These are phyloP conservation scores for Blomia tropicalis DNA, from an alignment of 2,888 invertebrate genomes.

Conservation along the genomic window DNA sequence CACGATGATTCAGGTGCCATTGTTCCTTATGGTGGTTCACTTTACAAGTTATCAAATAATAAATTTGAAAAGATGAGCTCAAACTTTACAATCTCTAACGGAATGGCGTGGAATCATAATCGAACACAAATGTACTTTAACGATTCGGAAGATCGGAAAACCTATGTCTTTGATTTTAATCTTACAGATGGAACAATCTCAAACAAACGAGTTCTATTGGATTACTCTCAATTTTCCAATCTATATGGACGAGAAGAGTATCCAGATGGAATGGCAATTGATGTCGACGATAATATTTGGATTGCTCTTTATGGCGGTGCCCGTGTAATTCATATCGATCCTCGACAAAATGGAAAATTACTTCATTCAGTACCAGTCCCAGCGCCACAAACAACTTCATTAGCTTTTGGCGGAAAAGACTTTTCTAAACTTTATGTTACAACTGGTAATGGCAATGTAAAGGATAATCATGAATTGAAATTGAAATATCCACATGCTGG, in stretches of 20 bases:
- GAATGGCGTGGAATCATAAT: slow-evolving; percentile 20
- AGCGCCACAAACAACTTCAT: slow-evolving; percentile 13
- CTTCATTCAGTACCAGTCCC: slow-evolving; percentile 7
- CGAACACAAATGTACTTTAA: slow-evolving; percentile 17
- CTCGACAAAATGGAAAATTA: neutral
- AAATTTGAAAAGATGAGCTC: slow-evolving; percentile 8
- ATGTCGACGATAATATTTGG: slow-evolving; percentile 13
- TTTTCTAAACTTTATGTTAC: slow-evolving; percentile 19
- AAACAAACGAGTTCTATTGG: slow-evolving; percentile 18
- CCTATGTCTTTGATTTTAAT: slow-evolving; percentile 22
- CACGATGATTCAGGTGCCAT: neutral
- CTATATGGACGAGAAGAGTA: slow-evolving; percentile 4
- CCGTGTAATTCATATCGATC: slow-evolving; percentile 16
- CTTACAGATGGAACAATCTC: slow-evolving; percentile 10
- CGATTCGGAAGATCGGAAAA: slow-evolving; percentile 23
- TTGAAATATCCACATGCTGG: slow-evolving; percentile 11
- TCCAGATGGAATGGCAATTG: slow-evolving; percentile 24
- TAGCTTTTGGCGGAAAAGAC: slow-evolving; percentile 19
- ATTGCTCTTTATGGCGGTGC: slow-evolving; percentile 17
- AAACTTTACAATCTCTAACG: slow-evolving; percentile 20
- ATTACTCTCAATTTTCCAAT: neutral
- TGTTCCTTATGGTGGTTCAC: neutral
- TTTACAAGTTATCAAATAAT: slow-evolving; percentile 2
- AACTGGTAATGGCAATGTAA: neutral
- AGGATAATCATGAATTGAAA: neutral